Conservation (phyloP, 2,797 vertebrate species). For the Tinamus major region DNA sequence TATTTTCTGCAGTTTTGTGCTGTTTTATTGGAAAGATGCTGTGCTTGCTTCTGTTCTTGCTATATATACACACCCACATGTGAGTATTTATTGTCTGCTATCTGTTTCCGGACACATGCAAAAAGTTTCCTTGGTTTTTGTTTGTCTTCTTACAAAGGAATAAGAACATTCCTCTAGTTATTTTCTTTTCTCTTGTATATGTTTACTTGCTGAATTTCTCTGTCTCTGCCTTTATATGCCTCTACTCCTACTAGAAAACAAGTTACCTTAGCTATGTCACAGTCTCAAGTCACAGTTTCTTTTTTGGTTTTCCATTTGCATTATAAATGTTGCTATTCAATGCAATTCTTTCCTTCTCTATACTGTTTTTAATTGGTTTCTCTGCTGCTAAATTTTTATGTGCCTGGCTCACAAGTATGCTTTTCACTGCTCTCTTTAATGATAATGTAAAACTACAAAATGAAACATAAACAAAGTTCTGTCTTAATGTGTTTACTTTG, state of each 20-base stretch:
- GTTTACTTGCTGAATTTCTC: neutral
- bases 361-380: neutral
- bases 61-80: neutral
- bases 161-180: neutral
- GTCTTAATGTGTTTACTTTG: neutral
- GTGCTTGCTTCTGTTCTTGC: neutral
- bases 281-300: neutral
- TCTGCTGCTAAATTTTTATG: neutral
- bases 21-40: neutral
- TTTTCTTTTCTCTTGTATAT: neutral
- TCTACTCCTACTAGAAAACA: neutral
- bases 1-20: neutral
- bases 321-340: neutral
- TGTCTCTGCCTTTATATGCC: accelerated
- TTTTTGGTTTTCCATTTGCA: neutral
- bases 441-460: neutral
- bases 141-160: neutral
- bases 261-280: neutral
- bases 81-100: neutral
- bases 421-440: conserved; percentile 4
- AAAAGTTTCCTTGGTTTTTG: neutral
- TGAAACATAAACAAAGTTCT: neutral
- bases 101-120: neutral
- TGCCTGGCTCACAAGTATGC: neutral
- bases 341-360: neutral